Conservation (phyloP, 2,888 invertebrate species). For the Leptopilina myrica region DNA sequence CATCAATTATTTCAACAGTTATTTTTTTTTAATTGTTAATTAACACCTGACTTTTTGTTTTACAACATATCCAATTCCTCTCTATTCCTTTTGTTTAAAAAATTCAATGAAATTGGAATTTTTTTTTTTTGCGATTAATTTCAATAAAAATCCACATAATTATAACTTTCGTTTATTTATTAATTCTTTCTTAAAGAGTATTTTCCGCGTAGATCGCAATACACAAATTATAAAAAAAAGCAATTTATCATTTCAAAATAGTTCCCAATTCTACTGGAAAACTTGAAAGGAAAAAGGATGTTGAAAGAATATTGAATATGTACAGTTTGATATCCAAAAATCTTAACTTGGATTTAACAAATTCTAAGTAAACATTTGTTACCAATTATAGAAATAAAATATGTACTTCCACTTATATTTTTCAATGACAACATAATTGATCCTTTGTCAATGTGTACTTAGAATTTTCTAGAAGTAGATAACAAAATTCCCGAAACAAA, state of each 20-base stretch:
- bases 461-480: neutral
- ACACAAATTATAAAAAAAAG: neutral
- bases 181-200: neutral
- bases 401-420: constrained; percentile 19
- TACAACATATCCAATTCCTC: neutral
- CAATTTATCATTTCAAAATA: neutral
- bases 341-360: constrained; percentile 32
- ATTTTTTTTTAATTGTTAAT: neutral
- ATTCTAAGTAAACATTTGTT: constrained; percentile 35
- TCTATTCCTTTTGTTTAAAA: no score
- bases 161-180: no score
- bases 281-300: constrained; percentile 60
- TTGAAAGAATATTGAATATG: constrained; percentile 59
- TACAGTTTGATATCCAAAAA: constrained; percentile 65
- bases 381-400: neutral
- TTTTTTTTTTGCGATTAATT: neutral
- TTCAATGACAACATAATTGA: constrained; percentile 13
- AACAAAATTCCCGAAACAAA: neutral
- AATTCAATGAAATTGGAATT: neutral
- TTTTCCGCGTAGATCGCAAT: constrained; percentile 15
- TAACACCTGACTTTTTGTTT: neutral
- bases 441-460: constrained; percentile 16
- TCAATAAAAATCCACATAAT: no score
- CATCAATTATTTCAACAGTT: no score
- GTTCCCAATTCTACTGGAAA: constrained; percentile 57